phyloP scores from a whole-genome alignment of 2,113 vertebrate species.

The Xenus cinereus region DNA sequence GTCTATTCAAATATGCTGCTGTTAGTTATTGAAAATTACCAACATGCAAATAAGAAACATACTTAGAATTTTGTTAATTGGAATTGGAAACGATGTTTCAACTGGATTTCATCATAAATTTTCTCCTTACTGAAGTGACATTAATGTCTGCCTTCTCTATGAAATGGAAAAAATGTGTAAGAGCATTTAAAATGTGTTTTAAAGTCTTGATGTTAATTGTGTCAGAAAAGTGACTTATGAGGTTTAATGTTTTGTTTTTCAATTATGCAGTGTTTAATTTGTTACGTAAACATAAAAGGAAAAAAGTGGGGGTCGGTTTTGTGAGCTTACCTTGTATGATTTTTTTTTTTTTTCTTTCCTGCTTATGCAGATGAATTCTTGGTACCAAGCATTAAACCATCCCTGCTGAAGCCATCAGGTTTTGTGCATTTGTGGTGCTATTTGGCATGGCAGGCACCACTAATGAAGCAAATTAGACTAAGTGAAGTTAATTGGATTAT shows the following conservation, averaged over 20 bases:
- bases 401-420: not conserved
- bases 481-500: not conserved
- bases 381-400: not conserved
- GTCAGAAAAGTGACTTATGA: not conserved
- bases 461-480: not conserved
- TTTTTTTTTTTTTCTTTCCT: not conserved
- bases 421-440: not conserved
- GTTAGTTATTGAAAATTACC: not conserved
- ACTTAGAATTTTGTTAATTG: not conserved
- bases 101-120: not conserved
- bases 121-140: not conserved
- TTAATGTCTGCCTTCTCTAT: not conserved
- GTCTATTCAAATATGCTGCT: not conserved
- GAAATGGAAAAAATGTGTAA: not conserved
- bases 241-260: not conserved
- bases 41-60: accelerated
- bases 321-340: not conserved
- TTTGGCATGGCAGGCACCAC: not conserved
- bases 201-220: not conserved
- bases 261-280: not conserved
- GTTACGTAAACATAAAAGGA: not conserved
- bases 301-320: not conserved
- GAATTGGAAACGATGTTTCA: not conserved
- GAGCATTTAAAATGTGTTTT: not conserved
- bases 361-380: not conserved